These are phyloP conservation scores for Holacanthus passer DNA, from an alignment of 2,113 vertebrate genomes.

Conservation along the genomic window DNA sequence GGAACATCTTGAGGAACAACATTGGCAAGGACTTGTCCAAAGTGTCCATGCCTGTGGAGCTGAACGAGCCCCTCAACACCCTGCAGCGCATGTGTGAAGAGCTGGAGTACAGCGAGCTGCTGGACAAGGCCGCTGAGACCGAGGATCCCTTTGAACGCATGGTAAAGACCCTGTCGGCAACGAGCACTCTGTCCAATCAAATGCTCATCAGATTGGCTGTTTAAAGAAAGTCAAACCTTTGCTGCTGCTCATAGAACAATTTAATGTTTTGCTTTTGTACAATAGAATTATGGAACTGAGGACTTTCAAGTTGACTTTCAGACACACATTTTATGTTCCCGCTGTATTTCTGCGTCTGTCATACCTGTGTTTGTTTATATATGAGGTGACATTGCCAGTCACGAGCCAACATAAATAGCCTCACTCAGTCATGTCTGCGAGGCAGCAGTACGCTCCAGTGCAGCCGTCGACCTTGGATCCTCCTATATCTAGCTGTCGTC, in stretches of 20 bases:
- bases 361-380: not conserved
- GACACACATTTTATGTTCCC: not conserved
- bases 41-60: conserved; percentile 99
- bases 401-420: conserved; percentile 21
- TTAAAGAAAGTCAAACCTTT: not conserved
- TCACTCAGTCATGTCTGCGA: conserved; percentile 10
- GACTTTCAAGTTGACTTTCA: conserved; percentile 1
- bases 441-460: not conserved
- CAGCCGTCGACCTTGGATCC: conserved; percentile 41
- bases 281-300: not conserved
- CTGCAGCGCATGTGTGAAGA: conserved; percentile 99
- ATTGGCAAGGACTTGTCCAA: conserved; percentile 99
- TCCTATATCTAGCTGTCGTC: conserved; percentile 23
- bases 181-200: not conserved
- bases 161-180: conserved; percentile 80
- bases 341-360: not conserved
- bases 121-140: conserved; percentile 96
- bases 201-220: not conserved
- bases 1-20: conserved; percentile 99
- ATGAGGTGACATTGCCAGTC: conserved; percentile 32
- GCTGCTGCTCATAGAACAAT: not conserved
- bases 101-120: conserved; percentile 97
- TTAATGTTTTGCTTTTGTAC: not conserved
- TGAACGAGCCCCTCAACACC: conserved; percentile 98
- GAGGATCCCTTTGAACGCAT: conserved; percentile 96